phyloP scores from a whole-genome alignment of 1,140 invertebrate genomes.

The Cotesia typhae region DNA sequence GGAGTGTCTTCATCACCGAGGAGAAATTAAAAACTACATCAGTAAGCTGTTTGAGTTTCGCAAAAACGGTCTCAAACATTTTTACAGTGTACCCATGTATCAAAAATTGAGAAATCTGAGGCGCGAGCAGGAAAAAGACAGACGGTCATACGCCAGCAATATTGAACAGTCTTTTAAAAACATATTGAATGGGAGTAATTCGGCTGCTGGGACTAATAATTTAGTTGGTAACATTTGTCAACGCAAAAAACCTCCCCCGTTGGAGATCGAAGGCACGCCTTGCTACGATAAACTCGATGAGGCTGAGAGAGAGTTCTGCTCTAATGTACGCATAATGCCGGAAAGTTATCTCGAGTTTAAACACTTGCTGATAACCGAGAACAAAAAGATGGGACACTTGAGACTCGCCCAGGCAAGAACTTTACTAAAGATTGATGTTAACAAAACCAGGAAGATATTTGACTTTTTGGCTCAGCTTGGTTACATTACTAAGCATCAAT shows the following conservation, averaged over 20 bases:
- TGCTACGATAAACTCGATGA: constrained; percentile 79
- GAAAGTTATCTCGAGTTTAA: constrained; percentile 82
- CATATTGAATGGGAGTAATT: constrained; percentile 40
- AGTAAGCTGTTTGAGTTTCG: constrained; percentile 73
- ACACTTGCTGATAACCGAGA: constrained; percentile 76
- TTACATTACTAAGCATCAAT: constrained; percentile 70
- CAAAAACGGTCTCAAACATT: constrained; percentile 74
- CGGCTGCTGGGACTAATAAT: constrained; percentile 30
- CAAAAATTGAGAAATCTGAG: constrained; percentile 68
- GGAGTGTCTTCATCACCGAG: constrained; percentile 77
- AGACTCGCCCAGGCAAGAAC: constrained; percentile 81
- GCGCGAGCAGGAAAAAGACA: constrained; percentile 69
- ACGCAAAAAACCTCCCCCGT: constrained; percentile 68
- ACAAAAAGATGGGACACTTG: constrained; percentile 76
- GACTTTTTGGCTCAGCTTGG: constrained; percentile 81
- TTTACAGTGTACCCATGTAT: constrained; percentile 75
- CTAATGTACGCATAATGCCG: constrained; percentile 77
- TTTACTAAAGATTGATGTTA: constrained; percentile 91
- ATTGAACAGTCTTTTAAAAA: constrained; percentile 59
- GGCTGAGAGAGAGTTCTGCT: constrained; percentile 81
- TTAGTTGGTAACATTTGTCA: constrained; percentile 37
- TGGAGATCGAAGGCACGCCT: constrained; percentile 81
- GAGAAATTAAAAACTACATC: constrained; percentile 74
- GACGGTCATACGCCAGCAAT: constrained; percentile 66
- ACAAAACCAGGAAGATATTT: constrained; percentile 90